These are phyloP conservation scores for Pelecanoides urinatrix DNA, from an alignment of 2,113 vertebrate species.

Conservation along the genomic window DNA sequence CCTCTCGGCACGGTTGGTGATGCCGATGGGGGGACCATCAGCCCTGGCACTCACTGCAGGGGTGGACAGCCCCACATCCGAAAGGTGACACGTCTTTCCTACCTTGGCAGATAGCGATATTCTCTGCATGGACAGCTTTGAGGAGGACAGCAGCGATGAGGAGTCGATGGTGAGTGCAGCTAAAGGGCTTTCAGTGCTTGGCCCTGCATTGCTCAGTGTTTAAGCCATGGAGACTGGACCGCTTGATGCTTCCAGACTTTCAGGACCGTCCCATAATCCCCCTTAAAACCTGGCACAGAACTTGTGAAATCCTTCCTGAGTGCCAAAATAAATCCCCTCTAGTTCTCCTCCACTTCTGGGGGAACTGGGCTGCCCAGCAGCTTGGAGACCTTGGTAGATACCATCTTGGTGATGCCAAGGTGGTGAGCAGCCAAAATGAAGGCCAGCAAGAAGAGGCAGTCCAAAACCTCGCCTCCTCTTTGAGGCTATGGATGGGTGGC, in stretches of 20 bases:
- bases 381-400: not conserved
- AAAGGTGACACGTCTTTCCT: not conserved
- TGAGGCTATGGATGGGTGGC: not conserved
- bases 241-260: not conserved
- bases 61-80: not conserved
- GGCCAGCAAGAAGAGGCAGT: not conserved
- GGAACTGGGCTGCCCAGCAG: not conserved
- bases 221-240: not conserved
- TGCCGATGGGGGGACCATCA: accelerated
- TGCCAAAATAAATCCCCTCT: not conserved
- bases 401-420: not conserved
- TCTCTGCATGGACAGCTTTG: not conserved
- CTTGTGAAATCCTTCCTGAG: not conserved
- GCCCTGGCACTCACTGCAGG: not conserved
- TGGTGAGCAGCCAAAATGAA: not conserved
- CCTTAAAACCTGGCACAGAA: not conserved
- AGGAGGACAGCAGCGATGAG: not conserved
- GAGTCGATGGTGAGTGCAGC: not conserved
- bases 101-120: not conserved
- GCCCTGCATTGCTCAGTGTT: not conserved
- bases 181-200: not conserved
- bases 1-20: not conserved
- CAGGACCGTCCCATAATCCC: not conserved
- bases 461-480: not conserved
- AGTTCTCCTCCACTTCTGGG: not conserved